Conservation (phyloP, 2,888 invertebrate species). For the Drosophila tripunctata region DNA sequence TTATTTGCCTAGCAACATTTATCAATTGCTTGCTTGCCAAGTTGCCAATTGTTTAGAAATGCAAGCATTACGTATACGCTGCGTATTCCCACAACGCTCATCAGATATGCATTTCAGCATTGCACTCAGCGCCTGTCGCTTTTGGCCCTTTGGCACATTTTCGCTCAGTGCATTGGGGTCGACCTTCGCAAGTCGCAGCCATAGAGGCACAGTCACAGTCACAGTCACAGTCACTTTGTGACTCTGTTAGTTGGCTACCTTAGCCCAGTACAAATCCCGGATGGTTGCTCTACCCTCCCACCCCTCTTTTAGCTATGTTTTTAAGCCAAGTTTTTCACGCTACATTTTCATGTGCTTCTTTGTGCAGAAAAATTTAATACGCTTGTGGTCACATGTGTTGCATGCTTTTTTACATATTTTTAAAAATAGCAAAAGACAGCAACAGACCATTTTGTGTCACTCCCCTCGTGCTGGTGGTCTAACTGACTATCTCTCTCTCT, state of each 20-base stretch:
- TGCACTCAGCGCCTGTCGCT: slow-evolving; percentile 10
- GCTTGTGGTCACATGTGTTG: slow-evolving; percentile 80
- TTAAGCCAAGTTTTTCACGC: slow-evolving; percentile 50
- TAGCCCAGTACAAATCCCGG: slow-evolving; percentile 54
- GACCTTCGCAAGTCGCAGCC: slow-evolving; percentile 48
- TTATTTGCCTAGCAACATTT: not conserved
- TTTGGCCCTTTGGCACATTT: slow-evolving; percentile 35
- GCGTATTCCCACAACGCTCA: slow-evolving; percentile 37
- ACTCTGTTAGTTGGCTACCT: slow-evolving; percentile 63
- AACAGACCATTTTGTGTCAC: slow-evolving; percentile 24
- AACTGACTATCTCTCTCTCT: not conserved
- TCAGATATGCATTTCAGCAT: slow-evolving; percentile 31
- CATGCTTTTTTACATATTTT: slow-evolving; percentile 64
- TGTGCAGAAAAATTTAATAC: slow-evolving; percentile 71
- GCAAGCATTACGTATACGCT: slow-evolving; percentile 40
- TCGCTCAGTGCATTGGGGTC: slow-evolving; percentile 51
- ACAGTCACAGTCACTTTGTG: slow-evolving; percentile 62
- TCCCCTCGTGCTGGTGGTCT: not conserved
- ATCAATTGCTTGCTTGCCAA: not conserved
- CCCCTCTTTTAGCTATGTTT: slow-evolving; percentile 11
- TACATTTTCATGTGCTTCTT: slow-evolving; percentile 40
- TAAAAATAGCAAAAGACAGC: slow-evolving; percentile 68
- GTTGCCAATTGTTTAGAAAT: not conserved
- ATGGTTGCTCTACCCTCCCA: not conserved
- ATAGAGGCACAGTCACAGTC: no score